Evolutionary conservation across 2,888 invertebrate genomes (phyloP).

Genomic region (Spisula solida): DNA sequence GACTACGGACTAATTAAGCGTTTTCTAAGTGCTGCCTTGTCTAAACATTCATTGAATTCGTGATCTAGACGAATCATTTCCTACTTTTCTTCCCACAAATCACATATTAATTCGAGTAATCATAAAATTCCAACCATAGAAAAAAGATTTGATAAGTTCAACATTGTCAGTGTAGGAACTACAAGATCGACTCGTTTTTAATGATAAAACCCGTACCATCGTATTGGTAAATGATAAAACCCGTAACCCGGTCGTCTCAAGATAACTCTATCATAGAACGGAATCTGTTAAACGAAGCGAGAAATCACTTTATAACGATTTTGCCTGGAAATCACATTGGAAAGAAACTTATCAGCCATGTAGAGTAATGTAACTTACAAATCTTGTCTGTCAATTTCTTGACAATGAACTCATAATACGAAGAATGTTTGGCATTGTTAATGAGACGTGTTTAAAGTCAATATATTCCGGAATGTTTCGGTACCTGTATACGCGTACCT

Average conservation of each 20-base stretch:
- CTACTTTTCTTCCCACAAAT: too few species aligned
- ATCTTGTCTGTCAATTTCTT: constrained; percentile 29
- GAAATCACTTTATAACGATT: constrained; percentile 52
- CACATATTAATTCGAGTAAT: too few species aligned
- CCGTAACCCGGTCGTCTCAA: background rate
- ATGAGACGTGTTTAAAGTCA: background rate
- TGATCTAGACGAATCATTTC: too few species aligned
- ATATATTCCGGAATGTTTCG: background rate
- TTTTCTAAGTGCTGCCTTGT: too few species aligned
- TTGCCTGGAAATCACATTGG: constrained; percentile 34
- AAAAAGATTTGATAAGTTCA: background rate
- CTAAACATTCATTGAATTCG: too few species aligned
- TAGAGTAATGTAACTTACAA: background rate
- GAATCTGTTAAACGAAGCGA: constrained; percentile 42
- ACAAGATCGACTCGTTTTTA: background rate
- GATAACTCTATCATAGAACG: constrained; percentile 28
- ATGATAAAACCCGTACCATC: constrained; percentile 4
- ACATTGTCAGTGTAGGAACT: background rate
- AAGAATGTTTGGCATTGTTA: background rate
- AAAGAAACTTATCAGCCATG: background rate
- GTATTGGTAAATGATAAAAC: constrained; percentile 7
- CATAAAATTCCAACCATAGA: too few species aligned
- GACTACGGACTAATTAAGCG: too few species aligned
- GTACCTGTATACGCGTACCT: background rate
- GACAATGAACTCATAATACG: background rate